Evolutionary conservation across 2,888 invertebrate species (phyloP), one percentile per base, ranked within the genome.

Genomic region (Tetanocera ferruginea): DNA sequence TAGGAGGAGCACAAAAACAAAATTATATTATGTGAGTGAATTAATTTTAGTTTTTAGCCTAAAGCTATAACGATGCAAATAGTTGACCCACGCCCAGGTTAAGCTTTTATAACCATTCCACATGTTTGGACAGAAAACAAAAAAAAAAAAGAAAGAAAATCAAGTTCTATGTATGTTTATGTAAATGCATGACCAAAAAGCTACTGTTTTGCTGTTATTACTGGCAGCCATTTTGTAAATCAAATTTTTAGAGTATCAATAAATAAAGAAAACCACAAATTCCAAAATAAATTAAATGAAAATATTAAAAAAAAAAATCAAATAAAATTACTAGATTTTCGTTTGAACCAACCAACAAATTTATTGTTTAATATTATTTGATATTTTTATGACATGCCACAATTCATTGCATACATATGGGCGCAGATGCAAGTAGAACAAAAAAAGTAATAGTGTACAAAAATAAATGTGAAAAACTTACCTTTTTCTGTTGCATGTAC

Each of bases 401-500:
- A 72, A 37, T 37, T 69, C 67, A 62, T 49, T 69, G 78, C 76
- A 78, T 79, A 79, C 77, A 79, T 80, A 79, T 76, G 79, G 74
- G 79, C 82, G 79, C 76, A 80, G 28, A 60, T 66, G 19, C 25
- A 60, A 25, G 57, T 23, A 23, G 57, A 60, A 19, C 23, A 14
- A 19, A 28, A 28, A 60, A 28, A 23, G 19, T 25, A 28, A 60
- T 14, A 23, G 19, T 25, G 8, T 6, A n/a, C 14, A 11, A 19
- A n/a, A 23, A 19, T 9, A 23, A 43, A n/a, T n/a, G n/a, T 17
- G 34, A 66, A 55, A 60, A 78, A 86, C 88, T 86, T 82, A 88
- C 88, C 87, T 89, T 88, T 84, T 86, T 87, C 78, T 88, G 89
- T 84, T 88, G 88, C 85, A 88, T 85, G 79, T 88, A 88, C 85